Percentiles rank a stretch among this genome's conserved stretches.
Conservation (phyloP, 1,140 invertebrate species). For the Pissodes strobi region DNA sequence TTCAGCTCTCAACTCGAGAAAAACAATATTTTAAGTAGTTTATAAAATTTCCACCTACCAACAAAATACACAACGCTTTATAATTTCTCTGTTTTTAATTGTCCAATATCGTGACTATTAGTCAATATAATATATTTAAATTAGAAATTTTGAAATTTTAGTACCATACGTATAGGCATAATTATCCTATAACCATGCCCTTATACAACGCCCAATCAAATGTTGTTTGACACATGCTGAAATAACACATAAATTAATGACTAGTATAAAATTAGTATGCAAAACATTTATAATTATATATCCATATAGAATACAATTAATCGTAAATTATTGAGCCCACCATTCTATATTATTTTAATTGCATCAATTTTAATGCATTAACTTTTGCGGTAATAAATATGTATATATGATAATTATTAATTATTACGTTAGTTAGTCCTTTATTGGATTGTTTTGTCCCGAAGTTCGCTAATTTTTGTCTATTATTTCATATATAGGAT, state of each 20-base stretch:
- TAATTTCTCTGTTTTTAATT: no score
- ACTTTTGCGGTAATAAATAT: conserved; percentile 35
- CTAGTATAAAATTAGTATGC: conserved; percentile 19
- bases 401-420: conserved; percentile 31
- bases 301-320: conserved; percentile 33
- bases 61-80: no score
- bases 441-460: conserved; percentile 25
- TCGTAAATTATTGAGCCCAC: conserved; percentile 32
- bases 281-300: conserved; percentile 33
- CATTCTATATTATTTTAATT: conserved; percentile 36
- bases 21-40: no score
- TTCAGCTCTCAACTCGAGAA: no score
- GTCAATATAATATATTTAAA: no score
- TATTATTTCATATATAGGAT: conserved; percentile 3
- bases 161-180: no score
- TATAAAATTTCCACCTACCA: no score
- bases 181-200: no score
- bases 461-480: conserved; percentile 15
- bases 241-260: conserved; percentile 28
- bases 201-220: no score
- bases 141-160: no score
- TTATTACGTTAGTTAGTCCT: conserved; percentile 1
- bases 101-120: no score
- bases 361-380: conserved; percentile 35
- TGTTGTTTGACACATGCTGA: no score